These are phyloP conservation scores for Pelmatolapia mariae DNA, from an alignment of 2,113 vertebrate species.

Conservation along the genomic window DNA sequence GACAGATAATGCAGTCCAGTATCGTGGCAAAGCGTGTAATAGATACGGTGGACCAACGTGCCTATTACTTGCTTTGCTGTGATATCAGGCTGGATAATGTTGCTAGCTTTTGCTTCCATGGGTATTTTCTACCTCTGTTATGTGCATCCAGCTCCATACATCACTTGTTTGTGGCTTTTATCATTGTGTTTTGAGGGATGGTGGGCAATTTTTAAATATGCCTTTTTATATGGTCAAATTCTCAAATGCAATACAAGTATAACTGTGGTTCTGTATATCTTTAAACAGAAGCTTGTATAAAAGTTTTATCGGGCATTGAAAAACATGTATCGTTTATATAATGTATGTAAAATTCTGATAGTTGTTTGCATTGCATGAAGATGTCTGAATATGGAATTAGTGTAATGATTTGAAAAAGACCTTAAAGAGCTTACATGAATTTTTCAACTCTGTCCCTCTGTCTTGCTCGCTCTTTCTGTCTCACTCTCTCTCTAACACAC, in stretches of 20 bases:
- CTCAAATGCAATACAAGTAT: not conserved
- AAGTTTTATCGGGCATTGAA: not conserved
- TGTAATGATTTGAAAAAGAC: not conserved
- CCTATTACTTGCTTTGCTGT: not conserved
- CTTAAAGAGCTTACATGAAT: not conserved
- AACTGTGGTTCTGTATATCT: not conserved
- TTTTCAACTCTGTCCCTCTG: not conserved
- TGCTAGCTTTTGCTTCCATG: not conserved
- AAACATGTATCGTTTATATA: not conserved
- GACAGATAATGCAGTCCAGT: not conserved
- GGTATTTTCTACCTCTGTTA: not conserved
- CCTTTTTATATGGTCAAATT: not conserved
- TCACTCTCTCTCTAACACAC: not conserved
- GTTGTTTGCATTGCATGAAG: not conserved
- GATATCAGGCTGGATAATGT: not conserved
- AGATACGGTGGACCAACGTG: not conserved
- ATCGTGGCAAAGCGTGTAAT: rapidly evolving
- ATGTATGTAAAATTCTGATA: not conserved
- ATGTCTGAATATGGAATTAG: not conserved
- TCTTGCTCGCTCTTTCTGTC: not conserved
- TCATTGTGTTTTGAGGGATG: not conserved
- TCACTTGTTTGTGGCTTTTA: not conserved
- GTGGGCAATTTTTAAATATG: not conserved
- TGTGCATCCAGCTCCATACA: not conserved
- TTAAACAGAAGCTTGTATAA: not conserved